A percentile compares a stretch with the other conserved stretches of the same genome.
Conservation (phyloP, 2,797 vertebrate species). For the Sebastes trivittatus region DNA sequence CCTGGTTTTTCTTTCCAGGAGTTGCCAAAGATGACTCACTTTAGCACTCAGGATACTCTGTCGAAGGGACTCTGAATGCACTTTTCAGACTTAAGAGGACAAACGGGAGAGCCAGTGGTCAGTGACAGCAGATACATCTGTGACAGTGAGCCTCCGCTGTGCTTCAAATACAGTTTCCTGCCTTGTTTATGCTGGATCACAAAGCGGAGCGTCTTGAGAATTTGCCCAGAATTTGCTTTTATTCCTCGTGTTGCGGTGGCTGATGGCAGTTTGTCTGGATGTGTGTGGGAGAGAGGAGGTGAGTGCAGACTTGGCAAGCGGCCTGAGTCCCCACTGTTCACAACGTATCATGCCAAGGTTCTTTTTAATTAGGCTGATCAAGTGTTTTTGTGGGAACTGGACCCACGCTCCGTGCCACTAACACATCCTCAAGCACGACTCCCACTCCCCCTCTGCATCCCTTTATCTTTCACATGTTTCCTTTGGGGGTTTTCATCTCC, state of each 20-base stretch:
- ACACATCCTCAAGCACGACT: conserved; percentile 72
- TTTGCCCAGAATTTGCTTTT: conserved; percentile 58
- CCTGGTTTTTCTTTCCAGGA: conserved; percentile 68
- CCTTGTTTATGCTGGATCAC: conserved; percentile 53
- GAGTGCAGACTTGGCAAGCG: conserved; percentile 66
- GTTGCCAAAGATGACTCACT: conserved; percentile 80
- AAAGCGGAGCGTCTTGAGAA: conserved; percentile 53
- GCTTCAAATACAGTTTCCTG: conserved; percentile 53
- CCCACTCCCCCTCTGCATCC: conserved; percentile 60
- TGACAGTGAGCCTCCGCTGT: conserved; percentile 46
- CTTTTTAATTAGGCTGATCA: conserved; percentile 83
- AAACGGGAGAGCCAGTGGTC: conserved; percentile 52
- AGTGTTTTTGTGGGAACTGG: conserved; percentile 79
- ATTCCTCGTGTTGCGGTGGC: conserved; percentile 58
- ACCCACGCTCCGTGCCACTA: conserved; percentile 70
- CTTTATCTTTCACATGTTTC: conserved; percentile 64
- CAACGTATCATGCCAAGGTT: conserved; percentile 71
- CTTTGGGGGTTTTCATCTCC: conserved; percentile 49
- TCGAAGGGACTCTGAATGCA: conserved; percentile 33
- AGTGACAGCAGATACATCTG: conserved; percentile 54
- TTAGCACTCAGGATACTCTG: conserved; percentile 57
- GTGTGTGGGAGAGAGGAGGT: conserved; percentile 75
- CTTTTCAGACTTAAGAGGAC: conserved; percentile 52
- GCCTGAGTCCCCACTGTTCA: conserved; percentile 68
- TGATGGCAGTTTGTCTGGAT: conserved; percentile 56